These are phyloP conservation scores for Burhinus oedicnemus DNA, from an alignment of 2,113 vertebrate genomes.

Conservation along the genomic window DNA sequence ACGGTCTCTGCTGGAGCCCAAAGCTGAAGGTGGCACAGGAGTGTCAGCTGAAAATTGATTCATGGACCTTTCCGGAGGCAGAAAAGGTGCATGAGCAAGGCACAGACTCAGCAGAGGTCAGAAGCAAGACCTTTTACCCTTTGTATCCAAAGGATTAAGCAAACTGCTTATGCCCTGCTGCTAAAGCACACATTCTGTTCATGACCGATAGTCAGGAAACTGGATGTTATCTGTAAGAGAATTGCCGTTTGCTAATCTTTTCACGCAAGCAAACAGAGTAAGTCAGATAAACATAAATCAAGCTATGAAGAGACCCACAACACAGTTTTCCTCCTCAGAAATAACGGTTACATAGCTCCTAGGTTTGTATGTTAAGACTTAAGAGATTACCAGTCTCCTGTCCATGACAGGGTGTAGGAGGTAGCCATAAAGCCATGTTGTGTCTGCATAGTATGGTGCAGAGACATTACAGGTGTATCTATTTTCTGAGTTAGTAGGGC, in stretches of 20 bases:
- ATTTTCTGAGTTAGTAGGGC: neutral
- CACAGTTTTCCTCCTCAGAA: neutral
- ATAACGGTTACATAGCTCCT: neutral
- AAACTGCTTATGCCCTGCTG: neutral
- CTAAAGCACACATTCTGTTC: neutral
- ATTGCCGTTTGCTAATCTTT: neutral
- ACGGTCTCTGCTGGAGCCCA: neutral
- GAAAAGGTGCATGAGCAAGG: neutral
- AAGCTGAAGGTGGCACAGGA: neutral
- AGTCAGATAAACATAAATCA: constrained; percentile 3
- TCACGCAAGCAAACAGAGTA: neutral
- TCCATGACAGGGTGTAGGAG: neutral
- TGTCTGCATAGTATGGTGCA: accelerated
- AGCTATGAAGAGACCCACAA: neutral
- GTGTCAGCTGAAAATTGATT: neutral
- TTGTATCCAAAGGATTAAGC: neutral
- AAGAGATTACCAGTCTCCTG: neutral
- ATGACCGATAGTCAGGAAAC: neutral
- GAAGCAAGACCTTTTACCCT: constrained; percentile 1
- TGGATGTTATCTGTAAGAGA: neutral
- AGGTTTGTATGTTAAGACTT: neutral
- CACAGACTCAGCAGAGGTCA: neutral
- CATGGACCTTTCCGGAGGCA: neutral
- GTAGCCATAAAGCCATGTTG: neutral
- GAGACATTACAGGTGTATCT: neutral